phyloP scores from a whole-genome alignment of 2,888 invertebrate species.

The Caprella mutica region DNA sequence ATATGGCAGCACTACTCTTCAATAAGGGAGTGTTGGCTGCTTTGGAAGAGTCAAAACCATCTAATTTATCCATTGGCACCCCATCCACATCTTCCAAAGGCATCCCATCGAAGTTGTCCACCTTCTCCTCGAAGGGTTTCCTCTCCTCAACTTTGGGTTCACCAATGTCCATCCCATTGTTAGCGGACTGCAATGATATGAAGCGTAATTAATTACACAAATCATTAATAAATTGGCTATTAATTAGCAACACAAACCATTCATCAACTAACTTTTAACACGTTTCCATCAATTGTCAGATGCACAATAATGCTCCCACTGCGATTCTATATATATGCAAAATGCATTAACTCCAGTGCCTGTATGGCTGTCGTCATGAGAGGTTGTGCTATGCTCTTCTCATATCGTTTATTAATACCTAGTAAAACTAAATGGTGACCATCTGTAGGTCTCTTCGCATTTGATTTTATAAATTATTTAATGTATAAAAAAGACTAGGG shows the following conservation, averaged over 20 bases:
- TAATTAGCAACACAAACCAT: too few species aligned
- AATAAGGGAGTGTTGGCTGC: conserved; percentile 65
- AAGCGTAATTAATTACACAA: too few species aligned
- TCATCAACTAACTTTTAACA: too few species aligned
- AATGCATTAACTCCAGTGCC: too few species aligned
- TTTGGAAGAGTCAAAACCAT: conserved; percentile 34
- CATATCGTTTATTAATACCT: background rate
- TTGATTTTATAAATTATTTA: background rate
- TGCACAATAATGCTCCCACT: too few species aligned
- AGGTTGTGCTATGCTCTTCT: too few species aligned
- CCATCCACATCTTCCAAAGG: conserved; percentile 53
- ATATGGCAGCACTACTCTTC: conserved; percentile 44
- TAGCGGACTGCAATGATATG: conserved; percentile 5
- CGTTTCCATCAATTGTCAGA: too few species aligned
- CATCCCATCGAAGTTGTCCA: conserved; percentile 51
- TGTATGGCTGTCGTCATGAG: too few species aligned
- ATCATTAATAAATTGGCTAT: too few species aligned
- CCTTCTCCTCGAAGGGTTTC: conserved; percentile 40
- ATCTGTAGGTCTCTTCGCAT: too few species aligned
- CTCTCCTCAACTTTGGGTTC: conserved; percentile 1
- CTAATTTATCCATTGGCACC: conserved; percentile 40
- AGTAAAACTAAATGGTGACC: background rate
- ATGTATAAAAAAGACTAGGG: too few species aligned
- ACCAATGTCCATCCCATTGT: conserved; percentile 16
- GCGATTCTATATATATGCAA: too few species aligned